Evolutionary conservation across 2,797 vertebrate species (phyloP).

Genomic region (Apodemus agrarius): DNA sequence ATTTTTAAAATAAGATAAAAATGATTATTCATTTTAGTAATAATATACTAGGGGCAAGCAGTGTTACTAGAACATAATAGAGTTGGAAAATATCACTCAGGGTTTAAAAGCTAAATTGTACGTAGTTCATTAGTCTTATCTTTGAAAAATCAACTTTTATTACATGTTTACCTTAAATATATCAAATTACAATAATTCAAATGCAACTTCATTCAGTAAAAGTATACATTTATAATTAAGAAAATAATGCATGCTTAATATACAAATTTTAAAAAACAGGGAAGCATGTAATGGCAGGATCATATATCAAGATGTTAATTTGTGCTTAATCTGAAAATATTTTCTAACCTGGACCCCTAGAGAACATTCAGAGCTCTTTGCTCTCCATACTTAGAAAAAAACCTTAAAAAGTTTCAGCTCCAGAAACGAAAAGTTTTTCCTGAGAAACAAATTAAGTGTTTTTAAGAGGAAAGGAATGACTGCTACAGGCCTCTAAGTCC

Average conservation of each 20-base stretch:
- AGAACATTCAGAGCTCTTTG: background rate
- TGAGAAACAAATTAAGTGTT: conserved; percentile 15
- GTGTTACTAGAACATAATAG: background rate
- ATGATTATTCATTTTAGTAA: background rate
- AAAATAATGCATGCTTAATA: conserved; percentile 28
- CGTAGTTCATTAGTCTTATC: background rate
- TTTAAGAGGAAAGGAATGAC: conserved; percentile 1
- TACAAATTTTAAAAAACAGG: conserved; percentile 11
- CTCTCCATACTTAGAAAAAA: background rate
- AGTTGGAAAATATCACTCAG: background rate
- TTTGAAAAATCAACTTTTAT: background rate
- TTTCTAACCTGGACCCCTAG: background rate
- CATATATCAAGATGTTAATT: conserved; percentile 3
- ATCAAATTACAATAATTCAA: conserved; percentile 18
- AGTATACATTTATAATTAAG: conserved; percentile 9
- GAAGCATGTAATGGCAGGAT: background rate
- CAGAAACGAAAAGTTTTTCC: background rate
- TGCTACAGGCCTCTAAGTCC: background rate
- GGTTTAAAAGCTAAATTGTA: background rate
- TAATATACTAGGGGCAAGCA: background rate
- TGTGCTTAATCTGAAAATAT: background rate
- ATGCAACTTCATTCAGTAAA: background rate
- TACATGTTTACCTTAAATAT: conserved; percentile 3
- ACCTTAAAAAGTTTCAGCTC: background rate
- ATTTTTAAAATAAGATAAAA: background rate